Evolutionary conservation across 2,113 vertebrate species (phyloP).

Genomic region (Gymnocephalus cernua): DNA sequence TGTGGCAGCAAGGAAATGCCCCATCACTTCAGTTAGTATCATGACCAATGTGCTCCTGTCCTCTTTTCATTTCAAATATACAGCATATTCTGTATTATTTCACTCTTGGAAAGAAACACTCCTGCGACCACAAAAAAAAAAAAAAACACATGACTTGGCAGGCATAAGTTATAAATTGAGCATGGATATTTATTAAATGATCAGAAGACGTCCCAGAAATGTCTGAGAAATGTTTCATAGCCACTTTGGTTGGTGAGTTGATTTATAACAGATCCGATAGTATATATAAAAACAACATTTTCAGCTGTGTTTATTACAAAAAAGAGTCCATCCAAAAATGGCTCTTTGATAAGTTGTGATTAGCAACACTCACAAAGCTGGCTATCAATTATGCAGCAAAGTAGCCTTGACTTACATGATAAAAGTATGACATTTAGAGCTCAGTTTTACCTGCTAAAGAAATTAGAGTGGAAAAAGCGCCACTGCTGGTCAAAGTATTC

Average conservation of each 20-base stretch:
- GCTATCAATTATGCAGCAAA: background rate
- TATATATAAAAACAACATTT: background rate
- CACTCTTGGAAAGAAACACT: background rate
- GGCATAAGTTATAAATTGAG: slow-evolving; percentile 52
- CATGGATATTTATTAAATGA: slow-evolving; percentile 60
- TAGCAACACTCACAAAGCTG: background rate
- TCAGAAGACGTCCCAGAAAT: slow-evolving; percentile 50
- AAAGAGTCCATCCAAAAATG: background rate
- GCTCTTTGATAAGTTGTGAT: background rate
- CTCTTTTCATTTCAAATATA: slow-evolving; percentile 33
- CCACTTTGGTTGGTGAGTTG: slow-evolving; percentile 5
- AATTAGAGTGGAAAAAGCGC: background rate
- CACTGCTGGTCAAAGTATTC: background rate
- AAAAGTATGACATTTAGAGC: background rate
- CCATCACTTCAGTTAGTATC: slow-evolving; percentile 42
- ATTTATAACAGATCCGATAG: slow-evolving; percentile 13
- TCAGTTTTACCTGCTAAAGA: background rate
- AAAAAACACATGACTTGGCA: slow-evolving; percentile 48
- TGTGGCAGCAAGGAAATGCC: slow-evolving; percentile 71
- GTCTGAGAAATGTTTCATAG: slow-evolving; percentile 5
- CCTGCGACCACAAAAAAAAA: background rate
- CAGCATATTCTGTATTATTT: slow-evolving; percentile 21
- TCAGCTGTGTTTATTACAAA: background rate
- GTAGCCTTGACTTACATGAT: background rate
- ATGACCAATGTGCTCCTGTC: slow-evolving; percentile 29